Conservation (phyloP, 2,888 invertebrate genomes). For the Embidobia sp. region DNA sequence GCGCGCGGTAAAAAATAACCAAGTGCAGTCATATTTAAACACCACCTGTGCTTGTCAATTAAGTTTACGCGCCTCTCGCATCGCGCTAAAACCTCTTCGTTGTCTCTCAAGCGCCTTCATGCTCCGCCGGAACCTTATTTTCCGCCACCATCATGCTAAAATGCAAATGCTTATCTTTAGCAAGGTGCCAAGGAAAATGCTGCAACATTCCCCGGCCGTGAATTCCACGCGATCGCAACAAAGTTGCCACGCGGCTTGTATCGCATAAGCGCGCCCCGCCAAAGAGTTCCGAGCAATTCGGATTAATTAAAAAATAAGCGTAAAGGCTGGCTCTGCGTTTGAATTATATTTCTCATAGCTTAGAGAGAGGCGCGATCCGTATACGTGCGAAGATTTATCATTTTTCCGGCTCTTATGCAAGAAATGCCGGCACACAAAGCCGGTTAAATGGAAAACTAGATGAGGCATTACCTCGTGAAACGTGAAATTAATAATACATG, state of each 20-base stretch:
- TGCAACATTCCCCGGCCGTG: constrained; percentile 43
- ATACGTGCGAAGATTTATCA: not conserved
- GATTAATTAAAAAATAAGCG: constrained; percentile 50
- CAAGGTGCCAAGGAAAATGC: constrained; percentile 63
- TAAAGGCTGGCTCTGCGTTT: not conserved
- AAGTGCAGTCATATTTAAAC: constrained; percentile 74
- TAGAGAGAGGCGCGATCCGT: not conserved
- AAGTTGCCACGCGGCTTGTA: constrained; percentile 33
- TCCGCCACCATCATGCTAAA: constrained; percentile 56
- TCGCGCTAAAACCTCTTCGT: constrained; percentile 60
- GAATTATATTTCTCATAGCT: constrained; percentile 13
- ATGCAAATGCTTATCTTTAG: constrained; percentile 65
- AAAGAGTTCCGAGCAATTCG: constrained; percentile 26
- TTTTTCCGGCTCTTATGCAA: not conserved
- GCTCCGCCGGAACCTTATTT: constrained; percentile 56
- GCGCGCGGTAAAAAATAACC: constrained; percentile 60
- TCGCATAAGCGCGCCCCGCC: constrained; percentile 4
- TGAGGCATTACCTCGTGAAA: no score
- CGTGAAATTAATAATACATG: no score
- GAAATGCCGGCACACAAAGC: no score
- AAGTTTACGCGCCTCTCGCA: constrained; percentile 73
- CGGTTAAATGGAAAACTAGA: no score
- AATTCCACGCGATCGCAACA: constrained; percentile 44
- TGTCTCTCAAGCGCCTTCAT: constrained; percentile 56
- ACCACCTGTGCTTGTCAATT: constrained; percentile 77